These are phyloP conservation scores for Archips xylosteana DNA, from an alignment of 2,888 invertebrate genomes.

Conservation along the genomic window DNA sequence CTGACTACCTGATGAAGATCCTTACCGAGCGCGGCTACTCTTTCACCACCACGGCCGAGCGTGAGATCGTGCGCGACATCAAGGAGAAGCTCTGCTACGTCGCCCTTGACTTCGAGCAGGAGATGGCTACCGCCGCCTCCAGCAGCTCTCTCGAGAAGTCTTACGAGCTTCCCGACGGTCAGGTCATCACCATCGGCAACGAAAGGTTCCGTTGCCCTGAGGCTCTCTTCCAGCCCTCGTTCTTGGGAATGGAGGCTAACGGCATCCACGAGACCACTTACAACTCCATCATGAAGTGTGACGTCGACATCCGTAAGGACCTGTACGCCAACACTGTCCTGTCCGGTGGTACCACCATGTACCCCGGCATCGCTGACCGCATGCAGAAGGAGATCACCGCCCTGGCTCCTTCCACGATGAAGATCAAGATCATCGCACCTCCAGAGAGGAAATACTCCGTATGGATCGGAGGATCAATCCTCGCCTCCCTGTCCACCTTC, in stretches of 20 bases:
- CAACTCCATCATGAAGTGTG: slow-evolving; percentile 99
- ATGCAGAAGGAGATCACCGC: slow-evolving; percentile 97
- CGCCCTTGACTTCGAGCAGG: slow-evolving; percentile 95
- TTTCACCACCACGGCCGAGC: slow-evolving; percentile 95
- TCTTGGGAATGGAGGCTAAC: slow-evolving; percentile 95
- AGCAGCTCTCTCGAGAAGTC: slow-evolving; percentile 97
- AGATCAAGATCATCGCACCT: slow-evolving; percentile 97
- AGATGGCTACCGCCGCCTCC: slow-evolving; percentile 97
- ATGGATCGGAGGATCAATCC: slow-evolving; percentile 97
- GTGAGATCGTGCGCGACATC: slow-evolving; percentile 97
- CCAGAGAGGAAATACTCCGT: slow-evolving; percentile 98
- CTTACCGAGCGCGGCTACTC: slow-evolving; percentile 95
- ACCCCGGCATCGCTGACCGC: slow-evolving; percentile 96
- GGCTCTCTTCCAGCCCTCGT: slow-evolving; percentile 97
- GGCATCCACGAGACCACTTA: slow-evolving; percentile 96
- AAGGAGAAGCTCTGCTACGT: slow-evolving; percentile 97
- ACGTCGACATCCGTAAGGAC: slow-evolving; percentile 98
- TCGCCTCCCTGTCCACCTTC: slow-evolving; percentile 96
- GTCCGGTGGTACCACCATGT: slow-evolving; percentile 98
- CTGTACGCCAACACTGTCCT: slow-evolving; percentile 97
- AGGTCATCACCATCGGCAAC: slow-evolving; percentile 96
- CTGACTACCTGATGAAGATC: slow-evolving; percentile 97
- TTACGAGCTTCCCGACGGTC: slow-evolving; percentile 97
- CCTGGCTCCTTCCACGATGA: slow-evolving; percentile 95
- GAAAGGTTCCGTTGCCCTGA: slow-evolving; percentile 98